These are phyloP conservation scores for Dasyornis broadbenti DNA, from an alignment of 2,113 vertebrate genomes.

Conservation along the genomic window DNA sequence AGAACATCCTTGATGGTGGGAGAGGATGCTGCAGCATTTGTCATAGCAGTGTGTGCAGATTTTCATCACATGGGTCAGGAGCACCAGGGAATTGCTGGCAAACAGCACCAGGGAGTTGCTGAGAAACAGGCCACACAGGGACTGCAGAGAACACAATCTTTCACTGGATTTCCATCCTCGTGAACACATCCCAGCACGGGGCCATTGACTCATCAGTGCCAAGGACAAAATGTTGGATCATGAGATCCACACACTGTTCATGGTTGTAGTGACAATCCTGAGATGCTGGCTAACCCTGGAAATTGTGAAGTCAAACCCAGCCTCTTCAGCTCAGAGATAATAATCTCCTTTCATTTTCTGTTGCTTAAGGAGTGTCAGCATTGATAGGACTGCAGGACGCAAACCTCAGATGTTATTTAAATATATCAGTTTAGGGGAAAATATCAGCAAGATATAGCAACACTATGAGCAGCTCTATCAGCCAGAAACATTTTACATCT, in stretches of 20 bases:
- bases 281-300: background rate
- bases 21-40: background rate
- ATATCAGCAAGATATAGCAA: background rate
- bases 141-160: background rate
- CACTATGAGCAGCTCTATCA: background rate
- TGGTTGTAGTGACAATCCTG: background rate
- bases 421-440: background rate
- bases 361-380: background rate
- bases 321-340: background rate
- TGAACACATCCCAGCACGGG: accelerated
- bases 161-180: background rate
- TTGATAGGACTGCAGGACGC: background rate
- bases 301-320: background rate
- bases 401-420: background rate
- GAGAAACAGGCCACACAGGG: background rate
- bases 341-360: background rate
- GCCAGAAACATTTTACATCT: background rate
- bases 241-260: background rate
- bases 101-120: background rate
- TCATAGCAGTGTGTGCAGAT: background rate
- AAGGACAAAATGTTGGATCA: background rate
- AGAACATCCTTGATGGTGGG: accelerated
- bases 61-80: background rate
- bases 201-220: background rate
- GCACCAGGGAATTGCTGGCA: too few relatives aligned